Percentiles rank a stretch among this genome's conserved stretches.
phyloP scores from a whole-genome alignment of 2,888 invertebrate species.

The Hartigia nigra region DNA sequence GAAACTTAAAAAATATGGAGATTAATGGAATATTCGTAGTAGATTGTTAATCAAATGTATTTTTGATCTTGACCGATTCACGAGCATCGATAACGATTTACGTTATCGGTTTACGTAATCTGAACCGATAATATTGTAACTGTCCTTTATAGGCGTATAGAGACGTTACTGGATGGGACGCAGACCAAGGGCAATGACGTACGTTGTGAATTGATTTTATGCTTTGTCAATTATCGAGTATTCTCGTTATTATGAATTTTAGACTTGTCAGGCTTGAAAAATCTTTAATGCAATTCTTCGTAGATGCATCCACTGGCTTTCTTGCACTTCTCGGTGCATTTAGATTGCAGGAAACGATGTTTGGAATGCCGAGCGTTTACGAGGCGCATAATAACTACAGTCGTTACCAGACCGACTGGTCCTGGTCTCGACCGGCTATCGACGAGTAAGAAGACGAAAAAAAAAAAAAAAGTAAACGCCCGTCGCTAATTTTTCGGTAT shows the following conservation, averaged over 20 bases:
- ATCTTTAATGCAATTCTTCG: not conserved
- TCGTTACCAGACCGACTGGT: not conserved
- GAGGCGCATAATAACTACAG: not conserved
- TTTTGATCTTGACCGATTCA: not conserved
- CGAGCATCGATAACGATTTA: not conserved
- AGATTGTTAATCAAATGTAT: not conserved
- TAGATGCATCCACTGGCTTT: not conserved
- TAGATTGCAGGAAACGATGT: slow-evolving; percentile 1
- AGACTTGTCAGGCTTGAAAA: not conserved
- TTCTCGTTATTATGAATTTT: no score
- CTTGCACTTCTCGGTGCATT: not conserved
- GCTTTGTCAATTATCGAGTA: no score
- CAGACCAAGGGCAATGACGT: no score
- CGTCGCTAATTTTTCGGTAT: not conserved
- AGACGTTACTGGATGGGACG: no score
- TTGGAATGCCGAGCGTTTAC: slow-evolving; percentile 5
- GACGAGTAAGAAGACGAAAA: no score
- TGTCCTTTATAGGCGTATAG: no score
- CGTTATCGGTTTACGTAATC: not conserved
- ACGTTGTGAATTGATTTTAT: no score
- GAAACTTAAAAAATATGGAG: not conserved
- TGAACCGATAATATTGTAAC: no score
- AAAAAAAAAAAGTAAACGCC: no score
- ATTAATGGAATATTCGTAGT: not conserved
- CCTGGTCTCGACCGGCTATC: not conserved